phyloP scores from a whole-genome alignment of 2,888 invertebrate genomes.

The Zygaena filipendulae region DNA sequence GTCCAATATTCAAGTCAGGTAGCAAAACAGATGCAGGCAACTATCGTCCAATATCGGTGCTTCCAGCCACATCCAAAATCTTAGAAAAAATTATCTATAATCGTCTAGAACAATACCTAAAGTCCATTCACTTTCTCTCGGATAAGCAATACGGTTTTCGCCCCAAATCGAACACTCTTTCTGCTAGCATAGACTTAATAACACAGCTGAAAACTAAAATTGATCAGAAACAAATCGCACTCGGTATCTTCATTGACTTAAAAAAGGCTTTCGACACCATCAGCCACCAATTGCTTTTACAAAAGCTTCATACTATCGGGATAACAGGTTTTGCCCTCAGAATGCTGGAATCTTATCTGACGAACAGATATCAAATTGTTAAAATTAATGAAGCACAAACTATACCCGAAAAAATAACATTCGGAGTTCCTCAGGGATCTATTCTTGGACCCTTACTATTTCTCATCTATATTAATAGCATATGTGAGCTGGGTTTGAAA shows the following conservation, averaged over 20 bases:
- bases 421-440: too few relatives aligned
- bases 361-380: constrained; percentile 2
- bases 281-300: background rate
- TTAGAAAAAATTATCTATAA: constrained; percentile 1
- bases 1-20: constrained; percentile 15
- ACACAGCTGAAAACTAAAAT: constrained; percentile 7
- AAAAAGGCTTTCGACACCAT: constrained; percentile 5
- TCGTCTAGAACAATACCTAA: background rate
- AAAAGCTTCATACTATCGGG: background rate
- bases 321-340: background rate
- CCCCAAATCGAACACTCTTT: background rate
- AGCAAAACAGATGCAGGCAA: constrained; percentile 12
- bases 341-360: constrained; percentile 4
- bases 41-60: constrained; percentile 15
- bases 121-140: background rate
- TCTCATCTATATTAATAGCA: constrained; percentile 1
- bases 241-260: background rate
- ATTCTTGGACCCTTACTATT: background rate
- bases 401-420: too few relatives aligned
- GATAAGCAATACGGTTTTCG: background rate
- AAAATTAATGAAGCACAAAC: background rate
- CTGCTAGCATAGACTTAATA: background rate
- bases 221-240: constrained; percentile 5
- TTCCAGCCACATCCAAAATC: constrained; percentile 3
- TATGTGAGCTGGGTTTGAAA: background rate